These are phyloP conservation scores for Percopsis transmontana DNA, from an alignment of 2,113 vertebrate species.

Conservation along the genomic window DNA sequence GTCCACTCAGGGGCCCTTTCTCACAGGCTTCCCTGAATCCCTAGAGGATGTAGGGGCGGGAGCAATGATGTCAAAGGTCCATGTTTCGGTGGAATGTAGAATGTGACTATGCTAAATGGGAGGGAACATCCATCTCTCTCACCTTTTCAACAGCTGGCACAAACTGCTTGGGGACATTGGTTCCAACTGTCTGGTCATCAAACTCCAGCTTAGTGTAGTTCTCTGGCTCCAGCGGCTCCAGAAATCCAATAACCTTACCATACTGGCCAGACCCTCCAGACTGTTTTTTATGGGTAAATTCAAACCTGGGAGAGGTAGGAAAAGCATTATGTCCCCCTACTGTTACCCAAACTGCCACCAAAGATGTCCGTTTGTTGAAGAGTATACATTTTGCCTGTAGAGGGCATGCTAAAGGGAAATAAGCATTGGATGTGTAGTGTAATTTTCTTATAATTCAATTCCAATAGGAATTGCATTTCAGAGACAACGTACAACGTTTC, in stretches of 20 bases:
- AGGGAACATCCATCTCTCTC: background rate
- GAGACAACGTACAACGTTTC: too few relatives aligned
- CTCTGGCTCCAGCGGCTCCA: slow-evolving; percentile 88
- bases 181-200: slow-evolving; percentile 88
- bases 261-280: slow-evolving; percentile 91
- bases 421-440: background rate
- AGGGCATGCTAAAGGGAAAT: too few relatives aligned
- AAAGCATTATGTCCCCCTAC: too few relatives aligned
- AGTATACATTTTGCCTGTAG: too few relatives aligned
- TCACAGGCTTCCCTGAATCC: slow-evolving; percentile 90
- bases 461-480: background rate
- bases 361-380: too few relatives aligned
- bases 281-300: slow-evolving; percentile 96
- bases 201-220: slow-evolving; percentile 89
- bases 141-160: slow-evolving; percentile 93
- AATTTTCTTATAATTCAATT: background rate
- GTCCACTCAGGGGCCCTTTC: slow-evolving; percentile 85
- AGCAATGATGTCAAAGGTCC: background rate
- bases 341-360: too few relatives aligned
- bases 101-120: background rate
- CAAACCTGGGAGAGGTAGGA: slow-evolving; percentile 79
- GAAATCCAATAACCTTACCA: slow-evolving; percentile 88
- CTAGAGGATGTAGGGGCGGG: slow-evolving; percentile 62
- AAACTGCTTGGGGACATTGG: slow-evolving; percentile 93
- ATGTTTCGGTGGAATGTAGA: background rate